Evolutionary conservation across 2,797 vertebrate genomes (phyloP), one percentile per base, ranked within the genome.

Genomic region (Phyllotis vaccarum): DNA sequence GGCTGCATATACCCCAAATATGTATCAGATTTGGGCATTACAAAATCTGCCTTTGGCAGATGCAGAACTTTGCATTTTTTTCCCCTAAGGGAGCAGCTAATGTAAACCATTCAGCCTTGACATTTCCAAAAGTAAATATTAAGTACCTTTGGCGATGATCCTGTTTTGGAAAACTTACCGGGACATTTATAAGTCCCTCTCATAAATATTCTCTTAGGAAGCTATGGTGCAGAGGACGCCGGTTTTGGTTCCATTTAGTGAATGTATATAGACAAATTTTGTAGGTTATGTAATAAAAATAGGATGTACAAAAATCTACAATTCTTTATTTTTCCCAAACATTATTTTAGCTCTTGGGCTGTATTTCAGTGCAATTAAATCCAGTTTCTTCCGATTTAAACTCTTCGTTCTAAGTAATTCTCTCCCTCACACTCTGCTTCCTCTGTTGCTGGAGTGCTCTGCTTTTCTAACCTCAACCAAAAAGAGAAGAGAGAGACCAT

Each of bases 341-440:
- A 22, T 70, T 86, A 79, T 89, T 95, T 95, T 91, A 72, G 16
- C 31, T 91, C 52, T 86, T 85, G 88, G 81, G 54, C 13, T 94
- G 68, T 56, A 56, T 80, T 95, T 96, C 22, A 52, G 27, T 19
- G 54, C 66, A 64, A 64, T 62, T 78, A 91, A 83, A 31, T 93
- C 54, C 34, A 12, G 13, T 76, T 66, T 87, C 81, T 76, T 93
- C 34, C 22, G n/a, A 70, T 70, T 49, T 64, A 81, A 92, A 60
- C 46, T 7, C 75, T 72, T 66, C 10, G 12, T 76, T 90, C 64
- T 70, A 90, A 82, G n/a, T 91, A 22, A 79, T 83, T 90, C 54
- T 94, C 27, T 27, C 24, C 24, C 29, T 37, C 60, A 21, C 34
- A 29, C 21, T 78, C 86, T 24, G 2, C 34, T 83, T 75, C 83